Conservation (phyloP, 2,797 vertebrate genomes). For the Falco rusticolus region DNA sequence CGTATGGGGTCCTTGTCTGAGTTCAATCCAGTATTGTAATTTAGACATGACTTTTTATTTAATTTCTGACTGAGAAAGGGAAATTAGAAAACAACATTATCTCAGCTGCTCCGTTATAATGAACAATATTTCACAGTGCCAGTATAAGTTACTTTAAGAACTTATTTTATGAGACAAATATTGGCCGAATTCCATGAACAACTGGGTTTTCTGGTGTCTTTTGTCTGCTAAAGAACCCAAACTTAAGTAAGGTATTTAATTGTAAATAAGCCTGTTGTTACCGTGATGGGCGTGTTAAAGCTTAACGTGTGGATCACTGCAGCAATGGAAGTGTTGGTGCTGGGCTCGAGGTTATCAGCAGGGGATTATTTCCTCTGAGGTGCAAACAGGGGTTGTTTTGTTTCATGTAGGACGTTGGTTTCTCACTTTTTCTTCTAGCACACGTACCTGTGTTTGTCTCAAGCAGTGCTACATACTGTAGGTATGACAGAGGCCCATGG, state of each 20-base stretch:
- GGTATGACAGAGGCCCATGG: background rate
- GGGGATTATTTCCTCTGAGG: background rate
- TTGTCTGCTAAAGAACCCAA: constrained; percentile 51
- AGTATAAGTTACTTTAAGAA: constrained; percentile 82
- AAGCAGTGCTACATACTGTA: fast-evolving
- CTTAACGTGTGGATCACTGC: background rate
- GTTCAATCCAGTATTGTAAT: constrained; percentile 84
- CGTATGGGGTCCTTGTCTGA: constrained; percentile 80
- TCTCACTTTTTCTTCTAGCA: background rate
- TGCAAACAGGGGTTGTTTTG: background rate
- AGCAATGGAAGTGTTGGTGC: background rate
- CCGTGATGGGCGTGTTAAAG: background rate
- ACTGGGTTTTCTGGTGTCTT: constrained; percentile 56
- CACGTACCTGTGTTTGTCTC: background rate
- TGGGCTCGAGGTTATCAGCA: background rate
- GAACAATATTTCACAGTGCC: constrained; percentile 82
- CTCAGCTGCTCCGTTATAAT: constrained; percentile 81
- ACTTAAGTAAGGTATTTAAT: constrained; percentile 61
- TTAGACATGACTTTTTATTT: constrained; percentile 87
- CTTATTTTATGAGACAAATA: constrained; percentile 76
- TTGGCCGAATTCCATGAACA: constrained; percentile 63
- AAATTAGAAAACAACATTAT: constrained; percentile 85
- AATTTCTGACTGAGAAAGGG: constrained; percentile 86
- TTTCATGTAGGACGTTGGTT: background rate
- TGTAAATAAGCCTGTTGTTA: constrained; percentile 8